Base-by-base conservation (phyloP, 2,113 vertebrate species). In the Cyanocitta stelleri region DNA sequence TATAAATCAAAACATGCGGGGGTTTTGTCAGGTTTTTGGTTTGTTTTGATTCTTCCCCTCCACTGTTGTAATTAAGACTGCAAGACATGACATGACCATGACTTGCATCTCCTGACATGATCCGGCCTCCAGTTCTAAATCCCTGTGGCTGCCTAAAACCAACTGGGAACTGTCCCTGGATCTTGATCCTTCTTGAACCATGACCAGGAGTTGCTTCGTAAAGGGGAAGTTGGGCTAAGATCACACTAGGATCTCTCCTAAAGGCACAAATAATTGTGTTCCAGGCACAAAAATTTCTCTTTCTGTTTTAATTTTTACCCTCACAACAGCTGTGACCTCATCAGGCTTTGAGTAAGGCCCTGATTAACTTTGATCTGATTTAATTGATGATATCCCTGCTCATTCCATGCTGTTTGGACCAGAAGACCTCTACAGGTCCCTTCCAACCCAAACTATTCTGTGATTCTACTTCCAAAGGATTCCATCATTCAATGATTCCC, bases 21-120 rank as follows among this genome's bases (percentile, higher is more conserved):
- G 1, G 5, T 41, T 61, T 16, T 44, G 46, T 9, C 1, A 0
- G 1, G 3, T 30, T 64, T 72, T 55, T 15, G 1, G 11, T 8
- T 9, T 17, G 39, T 68, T 87, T 22, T 63, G 32, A 10, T 22
- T 39, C 52, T 30, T 2, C 2, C 9, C 30, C 12, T 27, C 6
- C 3, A 16, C n/a, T 30, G 4, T 4, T n/a, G 32, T 16, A 35
- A 33, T 17, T 7, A 62, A 13, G 6, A 29, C 3, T 54, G 7
- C 9, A 81, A 52, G 56, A 54, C 39, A 37, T 1, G 39, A 15
- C 17, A 8, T 6, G 56, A 16, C 11, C 33, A 4, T 10, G 20
- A 8, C 7, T 13, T 43, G 37, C 26, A 26, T 11, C 43, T 41
- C 64, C 7, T 68, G 32, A 26, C 32, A 26, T 5, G 56, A 5